phyloP scores from a whole-genome alignment of 1,140 invertebrate species.

The Mercenaria mercenaria region DNA sequence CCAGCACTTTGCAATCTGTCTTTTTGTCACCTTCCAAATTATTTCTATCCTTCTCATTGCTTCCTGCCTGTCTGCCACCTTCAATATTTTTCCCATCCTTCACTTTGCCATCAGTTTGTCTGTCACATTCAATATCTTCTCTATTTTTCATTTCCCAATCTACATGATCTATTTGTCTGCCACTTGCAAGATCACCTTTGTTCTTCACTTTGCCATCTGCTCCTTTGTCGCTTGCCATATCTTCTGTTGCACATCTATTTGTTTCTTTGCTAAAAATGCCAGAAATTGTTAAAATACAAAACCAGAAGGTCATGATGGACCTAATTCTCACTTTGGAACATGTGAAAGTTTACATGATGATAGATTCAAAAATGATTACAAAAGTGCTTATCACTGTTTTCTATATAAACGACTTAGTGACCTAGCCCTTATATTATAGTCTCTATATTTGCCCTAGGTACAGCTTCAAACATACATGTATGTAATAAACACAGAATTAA shows the following conservation, averaged over 20 bases:
- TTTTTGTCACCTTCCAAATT: background rate
- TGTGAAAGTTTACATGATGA: too few species aligned
- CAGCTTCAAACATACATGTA: too few species aligned
- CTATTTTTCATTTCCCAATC: background rate
- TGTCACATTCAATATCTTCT: background rate
- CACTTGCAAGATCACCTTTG: background rate
- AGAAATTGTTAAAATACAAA: too few species aligned
- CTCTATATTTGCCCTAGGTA: too few species aligned
- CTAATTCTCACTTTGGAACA: too few species aligned
- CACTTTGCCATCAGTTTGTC: background rate
- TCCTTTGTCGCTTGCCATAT: background rate
- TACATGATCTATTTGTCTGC: background rate
- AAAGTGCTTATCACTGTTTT: too few species aligned
- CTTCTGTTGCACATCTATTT: background rate
- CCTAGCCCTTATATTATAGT: too few species aligned
- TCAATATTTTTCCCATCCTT: background rate
- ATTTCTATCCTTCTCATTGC: background rate
- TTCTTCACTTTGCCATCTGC: background rate
- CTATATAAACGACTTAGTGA: too few species aligned
- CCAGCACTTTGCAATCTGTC: background rate
- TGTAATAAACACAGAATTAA: too few species aligned
- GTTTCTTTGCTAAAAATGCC: too few species aligned
- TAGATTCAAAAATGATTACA: too few species aligned
- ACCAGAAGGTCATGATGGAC: too few species aligned
- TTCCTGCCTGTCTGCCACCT: background rate